phyloP scores from a whole-genome alignment of 2,797 vertebrate species.

The Xenopus petersii region DNA sequence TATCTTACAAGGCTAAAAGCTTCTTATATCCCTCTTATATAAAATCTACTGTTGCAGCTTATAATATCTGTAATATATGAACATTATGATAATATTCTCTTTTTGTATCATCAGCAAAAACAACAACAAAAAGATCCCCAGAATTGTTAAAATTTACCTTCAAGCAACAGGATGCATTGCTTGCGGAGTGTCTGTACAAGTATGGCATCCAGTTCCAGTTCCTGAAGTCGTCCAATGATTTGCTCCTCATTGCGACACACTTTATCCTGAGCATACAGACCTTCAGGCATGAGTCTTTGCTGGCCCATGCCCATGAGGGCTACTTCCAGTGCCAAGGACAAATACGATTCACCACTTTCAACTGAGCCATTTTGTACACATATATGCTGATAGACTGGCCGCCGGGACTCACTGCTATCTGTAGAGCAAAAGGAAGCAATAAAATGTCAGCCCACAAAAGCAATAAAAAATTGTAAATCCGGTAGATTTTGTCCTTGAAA shows the following conservation, averaged over 20 bases:
- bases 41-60: too few relatives aligned
- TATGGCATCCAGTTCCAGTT: slow-evolving; percentile 86
- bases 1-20: too few relatives aligned
- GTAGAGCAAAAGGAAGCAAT: slow-evolving; percentile 38
- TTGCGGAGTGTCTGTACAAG: slow-evolving; percentile 90
- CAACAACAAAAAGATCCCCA: too few relatives aligned
- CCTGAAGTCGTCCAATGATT: slow-evolving; percentile 87
- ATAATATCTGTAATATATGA: too few relatives aligned
- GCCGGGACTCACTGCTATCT: slow-evolving; percentile 86
- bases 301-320: slow-evolving; percentile 97
- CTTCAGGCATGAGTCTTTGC: slow-evolving; percentile 96
- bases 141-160: slow-evolving; percentile 12
- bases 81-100: too few relatives aligned
- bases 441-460: too few relatives aligned
- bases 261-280: slow-evolving; percentile 94
- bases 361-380: slow-evolving; percentile 74
- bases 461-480: too few relatives aligned
- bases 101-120: too few relatives aligned
- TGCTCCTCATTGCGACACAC: slow-evolving; percentile 97
- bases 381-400: slow-evolving; percentile 88
- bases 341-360: slow-evolving; percentile 84
- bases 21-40: too few relatives aligned
- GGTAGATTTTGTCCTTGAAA: too few relatives aligned
- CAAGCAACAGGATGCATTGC: slow-evolving; percentile 71
- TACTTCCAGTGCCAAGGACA: slow-evolving; percentile 92